Evolutionary conservation across 2,888 invertebrate genomes (phyloP), one percentile per base, ranked within the genome.

Genomic region (Yponomeuta cagnagella): DNA sequence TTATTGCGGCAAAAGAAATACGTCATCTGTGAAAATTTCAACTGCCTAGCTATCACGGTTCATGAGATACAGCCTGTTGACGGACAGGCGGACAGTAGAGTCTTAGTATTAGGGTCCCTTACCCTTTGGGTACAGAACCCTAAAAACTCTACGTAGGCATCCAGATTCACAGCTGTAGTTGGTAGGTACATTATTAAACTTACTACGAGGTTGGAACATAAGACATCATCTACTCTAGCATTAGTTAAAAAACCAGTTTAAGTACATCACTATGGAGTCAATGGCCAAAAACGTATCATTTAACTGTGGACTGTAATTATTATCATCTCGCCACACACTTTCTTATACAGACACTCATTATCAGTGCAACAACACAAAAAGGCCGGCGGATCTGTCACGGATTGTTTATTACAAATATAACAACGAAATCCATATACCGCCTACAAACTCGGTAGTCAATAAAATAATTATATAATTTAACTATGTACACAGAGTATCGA

Each of bases 391-490:
- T 43, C 43, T 43, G 43, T 43, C 43, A 43, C 43, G 43, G 43
- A 43, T 43, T 43, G 43, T 43, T 5, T 43, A 43, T 43, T 6
- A 43, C 43, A 43, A 43, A 43, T 5, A 43, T 8, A 43, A 43
- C 43, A 43, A 43, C 6, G 9, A 43, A 43, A 43, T 43, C 43
- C 3, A 43, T 8, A 43, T 8, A 58, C 52, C 52, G 12, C 2
- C 52, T 58, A 58, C 33, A n/a, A 63, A 33, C 33, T 63, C 63
- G 58, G 69, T 63, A 69, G 69, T 31, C 5, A 58, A 58, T 58
- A 58, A 58, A 69, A 69, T 58, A 69, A 76, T 43, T 73, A 77
- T 77, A 77, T 79, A 78, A 77, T 79, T 79, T 77, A 78, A 76
- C 76, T 77, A 76, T 73, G 73, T 75, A 78, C 76, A 70, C 31